These are phyloP conservation scores for Acanthurus leucopareius DNA, from an alignment of 2,797 vertebrate genomes.

Conservation along the genomic window DNA sequence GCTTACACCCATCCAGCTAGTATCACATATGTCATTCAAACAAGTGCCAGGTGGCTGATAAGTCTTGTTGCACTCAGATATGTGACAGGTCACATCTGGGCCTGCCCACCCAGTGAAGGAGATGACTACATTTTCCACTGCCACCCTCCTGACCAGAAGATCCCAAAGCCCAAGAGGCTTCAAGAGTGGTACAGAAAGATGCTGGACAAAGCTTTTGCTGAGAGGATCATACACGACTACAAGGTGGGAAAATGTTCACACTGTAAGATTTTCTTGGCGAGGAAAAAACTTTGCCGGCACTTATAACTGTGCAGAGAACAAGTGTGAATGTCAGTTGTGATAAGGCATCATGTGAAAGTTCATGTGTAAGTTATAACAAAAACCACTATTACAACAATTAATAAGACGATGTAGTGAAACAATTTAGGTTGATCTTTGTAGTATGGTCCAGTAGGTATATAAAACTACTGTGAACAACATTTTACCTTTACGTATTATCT, in stretches of 20 bases:
- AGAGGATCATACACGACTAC: constrained; percentile 97
- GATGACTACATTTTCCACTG: constrained; percentile 99
- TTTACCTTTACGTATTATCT: no score
- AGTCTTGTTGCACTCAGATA: constrained; percentile 84
- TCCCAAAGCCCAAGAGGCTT: constrained; percentile 97
- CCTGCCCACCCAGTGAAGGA: constrained; percentile 98
- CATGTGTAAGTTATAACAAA: constrained; percentile 1
- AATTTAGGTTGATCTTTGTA: neutral
- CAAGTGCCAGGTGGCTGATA: constrained; percentile 12
- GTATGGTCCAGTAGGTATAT: no score
- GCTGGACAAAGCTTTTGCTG: constrained; percentile 98
- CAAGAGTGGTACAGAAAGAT: constrained; percentile 99
- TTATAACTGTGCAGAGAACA: neutral
- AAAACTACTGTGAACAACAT: no score
- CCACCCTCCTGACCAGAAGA: constrained; percentile 98
- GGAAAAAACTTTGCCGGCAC: constrained; percentile 1
- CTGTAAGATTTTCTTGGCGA: constrained; percentile 1
- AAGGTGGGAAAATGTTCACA: constrained; percentile 86
- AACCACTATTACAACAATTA: neutral
- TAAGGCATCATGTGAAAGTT: neutral
- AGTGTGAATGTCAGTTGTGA: neutral
- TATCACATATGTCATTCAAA: neutral
- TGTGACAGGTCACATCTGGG: constrained; percentile 98
- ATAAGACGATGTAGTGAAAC: neutral
- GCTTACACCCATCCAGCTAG: neutral